Evolutionary conservation across 2,888 invertebrate species (phyloP).

Genomic region (Pinctada fucata): DNA sequence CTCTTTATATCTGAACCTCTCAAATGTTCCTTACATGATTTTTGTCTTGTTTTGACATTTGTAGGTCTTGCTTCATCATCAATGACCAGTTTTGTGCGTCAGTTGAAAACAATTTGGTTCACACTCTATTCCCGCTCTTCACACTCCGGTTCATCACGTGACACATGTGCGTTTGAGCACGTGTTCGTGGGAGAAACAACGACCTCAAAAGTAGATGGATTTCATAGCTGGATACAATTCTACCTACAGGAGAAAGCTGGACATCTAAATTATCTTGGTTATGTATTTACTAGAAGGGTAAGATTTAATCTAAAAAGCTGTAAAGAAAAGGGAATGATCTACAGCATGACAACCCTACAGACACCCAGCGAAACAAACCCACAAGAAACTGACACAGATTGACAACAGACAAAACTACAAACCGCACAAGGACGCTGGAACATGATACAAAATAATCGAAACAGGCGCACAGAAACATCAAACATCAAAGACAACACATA

Average conservation of each 20-base stretch:
- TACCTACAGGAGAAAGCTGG: conserved; percentile 83
- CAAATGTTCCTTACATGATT: too few species aligned
- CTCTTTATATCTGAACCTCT: too few species aligned
- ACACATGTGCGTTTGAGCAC: conserved; percentile 95
- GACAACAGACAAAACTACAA: too few species aligned
- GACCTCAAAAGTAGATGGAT: conserved; percentile 83
- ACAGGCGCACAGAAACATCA: too few species aligned
- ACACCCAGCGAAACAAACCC: too few species aligned
- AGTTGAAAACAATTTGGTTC: conserved; percentile 77
- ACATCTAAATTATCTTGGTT: conserved; percentile 62
- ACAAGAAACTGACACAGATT: too few species aligned
- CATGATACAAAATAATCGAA: too few species aligned
- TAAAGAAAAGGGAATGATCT: too few species aligned
- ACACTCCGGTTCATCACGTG: conserved; percentile 83
- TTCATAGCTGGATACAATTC: conserved; percentile 95
- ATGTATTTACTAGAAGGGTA: conserved; percentile 53
- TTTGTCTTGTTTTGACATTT: background rate
- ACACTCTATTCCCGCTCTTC: conserved; percentile 82
- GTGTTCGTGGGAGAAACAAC: conserved; percentile 93
- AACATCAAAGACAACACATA: too few species aligned
- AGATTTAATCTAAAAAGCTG: too few species aligned
- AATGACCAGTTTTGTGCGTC: conserved; percentile 20
- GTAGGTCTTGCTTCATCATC: conserved; percentile 27
- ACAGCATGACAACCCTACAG: too few species aligned
- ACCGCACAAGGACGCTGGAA: too few species aligned